Base-by-base conservation (phyloP, 2,797 vertebrate genomes). In the Synanceia verrucosa region DNA sequence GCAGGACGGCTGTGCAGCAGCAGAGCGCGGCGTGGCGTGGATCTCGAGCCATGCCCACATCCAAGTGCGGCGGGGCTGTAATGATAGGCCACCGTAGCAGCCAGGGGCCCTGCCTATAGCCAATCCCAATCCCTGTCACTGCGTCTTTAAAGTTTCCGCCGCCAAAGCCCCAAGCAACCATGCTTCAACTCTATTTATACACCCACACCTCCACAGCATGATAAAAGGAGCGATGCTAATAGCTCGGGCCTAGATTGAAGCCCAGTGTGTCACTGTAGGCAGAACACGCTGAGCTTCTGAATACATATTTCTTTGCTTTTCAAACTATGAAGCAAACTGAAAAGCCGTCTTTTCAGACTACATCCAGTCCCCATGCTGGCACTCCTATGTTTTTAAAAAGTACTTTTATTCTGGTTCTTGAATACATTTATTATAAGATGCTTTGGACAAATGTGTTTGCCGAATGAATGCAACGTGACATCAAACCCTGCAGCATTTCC, bases 51-150 rank as follows among this genome's bases (percentile, higher is more conserved):
- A 50, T 70, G 68, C 77, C 90, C 91, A 90, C 92, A 93, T 90
- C 86, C 83, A 91, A 89, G 78, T 68, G 78, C 39, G 51, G 46
- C 43, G 29, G 63, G 60, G 78, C 79, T 55, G 8, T 94, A 94
- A 95, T 94, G 88, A 95, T 72, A 94, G 92, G 82, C 85, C 73
- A 2, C 62, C 24, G 11, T 24, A 59, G 67, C 76, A 76, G 76
- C 67, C 34, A 52, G 50, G 24, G 67, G 60, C 67, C 74, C 78
- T 65, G 83, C 72, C 70, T 74, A 29, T 36, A 66, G 76, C 73
- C 79, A 68, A 53, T 81, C 58, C 50, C 33, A 26, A 47, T 9
- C 36, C 29, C 48, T 16, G 69, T 53, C 78, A 28, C 58, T 64
- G 51, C 55, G 47, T 73, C 56, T 80, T 53, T 73, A 59, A n/a